phyloP scores from a whole-genome alignment of 2,797 vertebrate species.

The Gorsachius magnificus region DNA sequence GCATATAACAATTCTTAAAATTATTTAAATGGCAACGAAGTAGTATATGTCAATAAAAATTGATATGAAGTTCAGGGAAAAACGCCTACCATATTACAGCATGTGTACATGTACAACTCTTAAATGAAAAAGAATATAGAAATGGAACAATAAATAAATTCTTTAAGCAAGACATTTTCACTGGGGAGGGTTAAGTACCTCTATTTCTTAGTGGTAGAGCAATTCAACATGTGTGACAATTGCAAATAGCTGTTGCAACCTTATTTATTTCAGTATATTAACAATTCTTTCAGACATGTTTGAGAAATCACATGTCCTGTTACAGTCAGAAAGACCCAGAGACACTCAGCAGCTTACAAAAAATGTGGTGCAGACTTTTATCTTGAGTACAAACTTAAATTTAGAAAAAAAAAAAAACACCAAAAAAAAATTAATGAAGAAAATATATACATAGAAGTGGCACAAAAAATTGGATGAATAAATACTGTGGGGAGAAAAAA shows the following conservation, averaged over 20 bases:
- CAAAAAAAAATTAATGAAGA: background rate
- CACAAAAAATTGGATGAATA: background rate
- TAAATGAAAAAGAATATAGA: background rate
- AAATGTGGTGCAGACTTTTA: background rate
- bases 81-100: background rate
- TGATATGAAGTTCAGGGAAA: background rate
- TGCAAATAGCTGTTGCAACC: background rate
- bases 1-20: background rate
- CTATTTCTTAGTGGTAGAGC: background rate
- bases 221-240: background rate
- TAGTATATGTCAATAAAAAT: background rate
- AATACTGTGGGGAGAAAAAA: background rate
- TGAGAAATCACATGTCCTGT: background rate
- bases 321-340: background rate
- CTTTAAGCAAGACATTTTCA: background rate
- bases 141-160: background rate
- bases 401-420: background rate
- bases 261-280: background rate
- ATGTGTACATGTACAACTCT: background rate
- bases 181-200: background rate
- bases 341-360: background rate
- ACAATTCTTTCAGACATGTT: background rate
- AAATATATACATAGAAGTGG: fast-evolving
- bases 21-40: background rate
- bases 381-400: background rate